Evolutionary conservation across 2,888 invertebrate species (phyloP), one percentile per base, ranked within the genome.

Genomic region (Melieria omissa): DNA sequence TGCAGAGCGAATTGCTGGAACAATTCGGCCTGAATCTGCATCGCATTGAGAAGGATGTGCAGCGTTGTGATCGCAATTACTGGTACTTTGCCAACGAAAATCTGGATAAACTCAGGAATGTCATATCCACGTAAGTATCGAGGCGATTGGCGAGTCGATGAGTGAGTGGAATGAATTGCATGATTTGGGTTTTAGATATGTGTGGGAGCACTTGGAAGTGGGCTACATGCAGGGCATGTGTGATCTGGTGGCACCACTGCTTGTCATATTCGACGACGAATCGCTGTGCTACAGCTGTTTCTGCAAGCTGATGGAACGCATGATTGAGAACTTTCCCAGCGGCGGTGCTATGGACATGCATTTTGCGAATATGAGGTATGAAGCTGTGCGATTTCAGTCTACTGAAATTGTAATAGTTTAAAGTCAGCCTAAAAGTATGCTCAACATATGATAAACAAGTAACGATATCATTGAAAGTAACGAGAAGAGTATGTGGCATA

Each of bases 201-300:
- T 97, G 0, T 97, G 97, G 95, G 95, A 97, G 83, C 94, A 97
- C 85, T 87, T 97, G 76, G 95, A 97, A 63, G 91, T 93, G 54
- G 97, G 97, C 5, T 97, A 97, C 88, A 95, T 97, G 90, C 97
- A 97, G 86, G 97, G 97, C 77, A 97, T 97, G 97, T 97, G 97
- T 85, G 97, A 97, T 88, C 89, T 97, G 73, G 95, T 93, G 0
- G 97, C 97, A 0, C 97, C 97, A 0, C 88, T 97, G 0, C 89
- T 97, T 5, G 97, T 97, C 10, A 92, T 95, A 80, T 92, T 96
- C 88, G 93, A 95, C 82, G 96, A 97, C 84, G 97, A 97, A 86
- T 94, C 95, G 0, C 86, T 93, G 8, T 93, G 96, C 0, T 96
- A 96, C 83, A 95, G 95, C 66, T 93, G 96, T 81, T 97, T 97